Evolutionary conservation across 2,797 vertebrate genomes (phyloP).

Genomic region (Knipowitschia caucasica): DNA sequence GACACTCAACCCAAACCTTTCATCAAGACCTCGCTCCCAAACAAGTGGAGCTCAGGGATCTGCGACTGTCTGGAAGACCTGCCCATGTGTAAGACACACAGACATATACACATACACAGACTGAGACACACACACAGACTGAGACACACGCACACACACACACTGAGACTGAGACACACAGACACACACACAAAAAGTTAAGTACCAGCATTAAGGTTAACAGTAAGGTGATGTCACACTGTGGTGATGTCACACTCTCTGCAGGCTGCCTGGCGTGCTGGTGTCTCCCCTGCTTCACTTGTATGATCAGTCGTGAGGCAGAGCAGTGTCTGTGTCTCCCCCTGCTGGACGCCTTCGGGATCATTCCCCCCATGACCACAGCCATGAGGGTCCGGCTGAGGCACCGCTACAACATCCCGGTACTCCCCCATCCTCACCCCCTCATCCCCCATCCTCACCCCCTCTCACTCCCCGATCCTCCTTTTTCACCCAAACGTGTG

Average conservation of each 20-base stretch:
- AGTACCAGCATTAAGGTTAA: no score
- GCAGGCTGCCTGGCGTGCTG: constrained; percentile 68
- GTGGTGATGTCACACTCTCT: background rate
- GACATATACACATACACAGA: no score
- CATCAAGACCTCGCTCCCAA: constrained; percentile 8
- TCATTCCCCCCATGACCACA: constrained; percentile 59
- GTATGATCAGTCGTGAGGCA: constrained; percentile 56
- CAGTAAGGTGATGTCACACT: no score
- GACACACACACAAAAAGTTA: no score
- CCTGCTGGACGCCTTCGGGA: constrained; percentile 59
- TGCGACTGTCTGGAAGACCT: constrained; percentile 49
- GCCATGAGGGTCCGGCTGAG: constrained; percentile 61
- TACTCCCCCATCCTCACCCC: no score
- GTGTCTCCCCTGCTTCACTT: constrained; percentile 67
- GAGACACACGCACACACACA: no score
- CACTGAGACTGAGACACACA: no score
- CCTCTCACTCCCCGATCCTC: no score
- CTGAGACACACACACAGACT: no score
- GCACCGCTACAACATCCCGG: no score
- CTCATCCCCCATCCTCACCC: no score
- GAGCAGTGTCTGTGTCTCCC: constrained; percentile 71
- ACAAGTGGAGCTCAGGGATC: constrained; percentile 51
- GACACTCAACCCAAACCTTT: constrained; percentile 35
- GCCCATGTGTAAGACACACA: constrained; percentile 34
- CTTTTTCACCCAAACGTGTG: no score